A percentile compares a stretch with the other conserved stretches of the same genome.
Evolutionary conservation across 2,113 vertebrate genomes (phyloP).

Genomic region (Anguilla rostrata): DNA sequence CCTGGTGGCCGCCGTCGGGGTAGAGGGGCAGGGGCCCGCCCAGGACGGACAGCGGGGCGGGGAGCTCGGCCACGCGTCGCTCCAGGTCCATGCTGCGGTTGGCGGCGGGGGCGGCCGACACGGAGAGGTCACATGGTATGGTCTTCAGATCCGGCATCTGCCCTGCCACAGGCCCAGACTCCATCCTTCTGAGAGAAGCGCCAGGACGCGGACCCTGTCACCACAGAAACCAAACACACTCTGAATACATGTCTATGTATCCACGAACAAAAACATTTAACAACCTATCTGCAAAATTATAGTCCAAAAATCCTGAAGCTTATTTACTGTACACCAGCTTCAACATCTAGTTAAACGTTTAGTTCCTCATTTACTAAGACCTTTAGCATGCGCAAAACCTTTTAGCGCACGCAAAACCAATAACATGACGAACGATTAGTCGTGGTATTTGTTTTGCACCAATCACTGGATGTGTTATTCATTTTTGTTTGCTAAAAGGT

Average conservation of each 20-base stretch:
- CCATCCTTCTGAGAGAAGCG: slow-evolving; percentile 43
- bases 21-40: slow-evolving; percentile 58
- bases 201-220: slow-evolving; percentile 44
- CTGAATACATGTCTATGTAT: neutral
- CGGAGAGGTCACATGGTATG: slow-evolving; percentile 72
- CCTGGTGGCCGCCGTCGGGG: slow-evolving; percentile 66
- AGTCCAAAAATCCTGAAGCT: neutral
- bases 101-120: slow-evolving; percentile 59
- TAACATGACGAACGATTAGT: neutral
- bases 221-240: neutral
- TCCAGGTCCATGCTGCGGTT: slow-evolving; percentile 73
- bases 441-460: neutral
- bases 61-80: slow-evolving; percentile 66
- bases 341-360: no score
- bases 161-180: slow-evolving; percentile 46
- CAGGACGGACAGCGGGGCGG: slow-evolving; percentile 62
- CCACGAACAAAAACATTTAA: neutral
- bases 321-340: no score
- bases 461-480: no score
- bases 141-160: slow-evolving; percentile 72
- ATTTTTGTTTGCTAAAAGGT: no score
- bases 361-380: no score
- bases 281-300: neutral
- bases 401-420: neutral
- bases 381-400: neutral